Evolutionary conservation across 92 coral and sea anemone genomes (phyloP).

Genomic region (Montipora capitata): DNA sequence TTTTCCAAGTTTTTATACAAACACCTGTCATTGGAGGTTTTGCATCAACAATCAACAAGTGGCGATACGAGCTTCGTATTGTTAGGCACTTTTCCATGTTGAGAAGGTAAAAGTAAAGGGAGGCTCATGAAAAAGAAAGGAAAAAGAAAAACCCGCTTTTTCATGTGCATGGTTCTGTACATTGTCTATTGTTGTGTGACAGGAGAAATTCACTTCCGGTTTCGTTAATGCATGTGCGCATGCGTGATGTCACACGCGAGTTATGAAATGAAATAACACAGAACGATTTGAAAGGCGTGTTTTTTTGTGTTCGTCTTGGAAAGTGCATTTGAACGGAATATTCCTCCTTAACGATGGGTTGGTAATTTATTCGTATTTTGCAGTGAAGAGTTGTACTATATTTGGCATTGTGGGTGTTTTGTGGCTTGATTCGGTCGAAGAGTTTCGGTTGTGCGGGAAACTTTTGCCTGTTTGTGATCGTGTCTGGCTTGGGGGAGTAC

Average conservation of each 20-base stretch:
- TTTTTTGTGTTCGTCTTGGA: constrained; percentile 51
- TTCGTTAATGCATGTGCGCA: constrained; percentile 49
- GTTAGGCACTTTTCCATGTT: background rate
- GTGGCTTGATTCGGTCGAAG: constrained; percentile 6
- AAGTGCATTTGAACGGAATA: constrained; percentile 41
- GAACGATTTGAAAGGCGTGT: constrained; percentile 74
- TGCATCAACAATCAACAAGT: constrained; percentile 30
- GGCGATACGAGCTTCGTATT: background rate
- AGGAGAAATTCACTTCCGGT: constrained; percentile 75
- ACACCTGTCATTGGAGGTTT: constrained; percentile 19
- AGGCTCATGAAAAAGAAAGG: background rate
- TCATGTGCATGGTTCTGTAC: background rate
- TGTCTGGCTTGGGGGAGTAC: background rate
- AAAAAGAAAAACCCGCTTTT: background rate
- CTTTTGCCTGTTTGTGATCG: background rate
- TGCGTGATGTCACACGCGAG: constrained; percentile 73
- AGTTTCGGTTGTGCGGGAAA: constrained; percentile 4
- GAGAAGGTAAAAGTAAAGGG: background rate
- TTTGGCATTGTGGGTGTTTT: constrained; percentile 20
- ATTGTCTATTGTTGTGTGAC: background rate
- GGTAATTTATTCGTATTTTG: constrained; percentile 36
- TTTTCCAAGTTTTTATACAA: background rate
- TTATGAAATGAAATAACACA: constrained; percentile 52
- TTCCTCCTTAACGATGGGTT: constrained; percentile 75
- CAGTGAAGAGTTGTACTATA: constrained; percentile 29